Evolutionary conservation across 1,140 invertebrate genomes (phyloP).

Genomic region (Caerostris extrusa): DNA sequence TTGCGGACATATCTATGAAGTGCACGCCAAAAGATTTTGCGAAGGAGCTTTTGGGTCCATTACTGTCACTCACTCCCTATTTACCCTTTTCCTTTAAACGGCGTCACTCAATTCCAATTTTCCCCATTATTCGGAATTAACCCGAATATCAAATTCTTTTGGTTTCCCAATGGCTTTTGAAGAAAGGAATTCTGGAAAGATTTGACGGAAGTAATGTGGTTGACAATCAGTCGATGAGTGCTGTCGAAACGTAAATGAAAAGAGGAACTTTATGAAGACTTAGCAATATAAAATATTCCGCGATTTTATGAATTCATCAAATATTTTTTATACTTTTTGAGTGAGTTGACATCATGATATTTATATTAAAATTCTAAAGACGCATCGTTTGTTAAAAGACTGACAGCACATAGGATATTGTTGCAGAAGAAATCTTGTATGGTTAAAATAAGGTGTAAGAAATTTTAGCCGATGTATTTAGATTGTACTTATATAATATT

Average conservation of each 20-base stretch:
- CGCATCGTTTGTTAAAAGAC: too few relatives aligned
- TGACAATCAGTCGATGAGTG: background rate
- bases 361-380: too few relatives aligned
- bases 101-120: background rate
- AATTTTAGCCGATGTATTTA: too few relatives aligned
- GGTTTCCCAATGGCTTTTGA: background rate
- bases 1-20: background rate
- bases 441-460: too few relatives aligned
- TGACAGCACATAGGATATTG: too few relatives aligned
- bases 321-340: too few relatives aligned
- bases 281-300: background rate
- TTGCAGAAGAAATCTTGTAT: too few relatives aligned
- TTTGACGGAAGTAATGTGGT: background rate
- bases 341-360: too few relatives aligned
- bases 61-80: conserved; percentile 17
- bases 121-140: background rate
- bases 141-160: background rate
- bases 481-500: too few relatives aligned
- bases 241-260: background rate
- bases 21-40: background rate
- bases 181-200: background rate
- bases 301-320: too few relatives aligned
- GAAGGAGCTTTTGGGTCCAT: conserved; percentile 11
- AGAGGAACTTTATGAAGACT: background rate
- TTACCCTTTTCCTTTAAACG: background rate